Conservation (phyloP, 2,113 vertebrate species). For the Leucopsar rothschildi region DNA sequence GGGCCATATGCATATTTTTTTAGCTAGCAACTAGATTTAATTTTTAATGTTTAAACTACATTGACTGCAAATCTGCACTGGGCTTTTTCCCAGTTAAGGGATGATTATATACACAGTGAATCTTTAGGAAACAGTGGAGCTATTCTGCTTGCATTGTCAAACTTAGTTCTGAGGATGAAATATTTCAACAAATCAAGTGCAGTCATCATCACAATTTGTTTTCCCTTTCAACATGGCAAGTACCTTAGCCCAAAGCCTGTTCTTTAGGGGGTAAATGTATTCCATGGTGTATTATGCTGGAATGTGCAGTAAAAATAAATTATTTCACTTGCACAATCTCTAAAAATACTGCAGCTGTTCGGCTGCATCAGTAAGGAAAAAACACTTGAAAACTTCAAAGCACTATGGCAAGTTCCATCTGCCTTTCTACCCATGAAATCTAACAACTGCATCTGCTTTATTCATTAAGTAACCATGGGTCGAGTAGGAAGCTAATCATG, state of each 20-base stretch:
- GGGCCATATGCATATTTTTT: neutral
- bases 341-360: constrained; percentile 20
- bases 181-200: constrained; percentile 27
- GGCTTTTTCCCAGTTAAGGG: neutral
- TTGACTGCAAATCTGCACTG: neutral
- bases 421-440: neutral
- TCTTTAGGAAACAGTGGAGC: neutral
- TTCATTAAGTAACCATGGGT: neutral
- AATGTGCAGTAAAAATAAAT: constrained; percentile 52
- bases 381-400: constrained; percentile 29
- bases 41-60: neutral
- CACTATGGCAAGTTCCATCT: neutral
- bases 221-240: constrained; percentile 32
- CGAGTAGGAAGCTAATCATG: neutral
- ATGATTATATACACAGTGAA: neutral
- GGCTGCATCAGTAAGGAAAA: neutral
- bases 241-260: neutral
- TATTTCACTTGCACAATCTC: constrained; percentile 5
- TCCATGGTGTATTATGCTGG: neutral
- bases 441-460: neutral
- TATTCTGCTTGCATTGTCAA: neutral
- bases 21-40: neutral
- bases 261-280: constrained; percentile 5
- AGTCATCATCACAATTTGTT: constrained; percentile 20
- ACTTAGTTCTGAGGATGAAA: neutral